A percentile compares a stretch with the other conserved stretches of the same genome.
Conservation (phyloP, 2,797 vertebrate species). For the Propithecus deckenii region DNA sequence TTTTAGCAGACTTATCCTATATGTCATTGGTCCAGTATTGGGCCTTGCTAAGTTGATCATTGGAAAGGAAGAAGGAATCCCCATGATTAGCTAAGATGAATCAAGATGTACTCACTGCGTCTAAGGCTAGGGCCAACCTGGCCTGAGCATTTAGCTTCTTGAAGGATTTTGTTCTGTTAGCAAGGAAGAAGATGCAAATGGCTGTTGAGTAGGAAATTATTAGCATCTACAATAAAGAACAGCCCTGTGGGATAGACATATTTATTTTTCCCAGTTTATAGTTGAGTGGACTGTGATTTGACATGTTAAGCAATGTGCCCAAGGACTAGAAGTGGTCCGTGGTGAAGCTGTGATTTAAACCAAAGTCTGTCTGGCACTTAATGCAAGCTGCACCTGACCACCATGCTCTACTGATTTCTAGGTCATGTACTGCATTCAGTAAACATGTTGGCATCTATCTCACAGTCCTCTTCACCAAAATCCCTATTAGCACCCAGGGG, state of each 20-base stretch:
- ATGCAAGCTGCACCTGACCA: not conserved
- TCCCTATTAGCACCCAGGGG: not conserved
- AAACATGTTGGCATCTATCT: not conserved
- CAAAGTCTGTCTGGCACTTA: not conserved
- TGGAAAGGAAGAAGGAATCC: not conserved
- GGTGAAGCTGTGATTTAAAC: not conserved
- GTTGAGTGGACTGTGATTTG: not conserved
- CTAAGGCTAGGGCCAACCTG: not conserved
- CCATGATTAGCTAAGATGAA: not conserved
- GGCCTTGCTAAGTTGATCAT: not conserved
- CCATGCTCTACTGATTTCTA: not conserved
- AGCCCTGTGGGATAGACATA: not conserved
- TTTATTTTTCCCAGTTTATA: not conserved
- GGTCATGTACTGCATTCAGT: accelerated
- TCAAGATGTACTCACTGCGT: not conserved
- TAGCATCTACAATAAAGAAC: not conserved
- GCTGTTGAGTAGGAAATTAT: not conserved
- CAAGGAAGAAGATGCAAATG: not conserved
- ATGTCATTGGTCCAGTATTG: not conserved
- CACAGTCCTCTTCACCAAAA: not conserved
- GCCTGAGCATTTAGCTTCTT: not conserved
- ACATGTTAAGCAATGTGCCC: not conserved
- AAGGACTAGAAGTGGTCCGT: not conserved
- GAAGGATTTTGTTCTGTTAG: not conserved
- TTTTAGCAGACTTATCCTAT: not conserved